A percentile compares a stretch with the other conserved stretches of the same genome.
Evolutionary conservation across 2,113 vertebrate genomes (phyloP).

Genomic region (Sinocyclocheilus rhinocerous): DNA sequence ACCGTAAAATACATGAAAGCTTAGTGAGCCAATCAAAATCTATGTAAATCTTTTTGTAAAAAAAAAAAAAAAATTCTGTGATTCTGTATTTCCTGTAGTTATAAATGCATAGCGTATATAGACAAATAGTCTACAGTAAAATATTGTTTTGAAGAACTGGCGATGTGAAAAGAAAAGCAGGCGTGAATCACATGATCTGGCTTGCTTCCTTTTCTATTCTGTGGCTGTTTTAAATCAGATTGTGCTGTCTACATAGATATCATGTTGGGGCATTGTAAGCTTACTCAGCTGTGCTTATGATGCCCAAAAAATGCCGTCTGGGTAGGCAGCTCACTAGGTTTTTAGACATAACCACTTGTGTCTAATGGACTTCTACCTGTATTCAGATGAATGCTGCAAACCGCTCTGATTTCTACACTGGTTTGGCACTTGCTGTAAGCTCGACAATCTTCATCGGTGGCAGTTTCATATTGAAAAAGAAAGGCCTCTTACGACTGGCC

Average conservation of each 20-base stretch:
- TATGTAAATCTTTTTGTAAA: not conserved
- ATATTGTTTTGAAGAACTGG: conserved; percentile 1
- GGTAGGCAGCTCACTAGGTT: not conserved
- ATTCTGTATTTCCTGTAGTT: not conserved
- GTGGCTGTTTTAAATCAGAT: too few relatives aligned
- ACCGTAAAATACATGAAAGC: not conserved
- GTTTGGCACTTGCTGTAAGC: conserved; percentile 76
- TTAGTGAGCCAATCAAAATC: not conserved
- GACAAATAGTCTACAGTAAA: not conserved
- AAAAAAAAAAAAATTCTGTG: not conserved
- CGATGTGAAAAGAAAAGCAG: not conserved
- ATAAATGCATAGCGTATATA: not conserved
- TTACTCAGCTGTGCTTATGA: not conserved
- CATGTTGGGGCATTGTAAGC: not conserved
- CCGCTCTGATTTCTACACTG: conserved; percentile 74
- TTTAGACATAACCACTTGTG: not conserved
- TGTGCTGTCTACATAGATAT: not conserved
- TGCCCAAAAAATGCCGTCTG: not conserved
- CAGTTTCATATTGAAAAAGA: conserved; percentile 86
- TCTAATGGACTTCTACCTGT: not conserved
- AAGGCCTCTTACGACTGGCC: conserved; percentile 80
- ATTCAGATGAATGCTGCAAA: conserved; percentile 69
- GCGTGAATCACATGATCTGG: conserved; percentile 30
- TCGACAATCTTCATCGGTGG: conserved; percentile 81
- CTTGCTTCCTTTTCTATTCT: not conserved